Base-by-base conservation (phyloP, 2,888 invertebrate genomes). In the Pardosa pseudoannulata region DNA sequence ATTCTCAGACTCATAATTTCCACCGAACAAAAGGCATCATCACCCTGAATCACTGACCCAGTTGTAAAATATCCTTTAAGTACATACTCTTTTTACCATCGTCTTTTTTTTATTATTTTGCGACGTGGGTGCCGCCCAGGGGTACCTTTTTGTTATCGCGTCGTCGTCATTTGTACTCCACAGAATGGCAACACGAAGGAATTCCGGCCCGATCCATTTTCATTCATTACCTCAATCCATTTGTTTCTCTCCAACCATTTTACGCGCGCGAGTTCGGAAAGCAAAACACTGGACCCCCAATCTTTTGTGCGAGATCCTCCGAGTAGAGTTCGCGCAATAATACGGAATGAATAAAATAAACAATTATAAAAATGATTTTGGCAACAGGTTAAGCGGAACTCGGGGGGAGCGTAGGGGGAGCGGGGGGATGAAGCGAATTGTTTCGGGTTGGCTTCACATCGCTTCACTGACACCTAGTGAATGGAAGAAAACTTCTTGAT, bases 341-440 rank as follows among this genome's bases (percentile, higher is more conserved):
- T 67, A 67, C 67, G 7, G n/a, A 64, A 46, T 39, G 76, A 72
- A 73, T 29, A 78, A 78, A 67, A 68, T 67, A 85, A 85, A 75
- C 56, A 73, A 74, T 36, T 32, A 27, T n/a, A 67, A 31, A 31
- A 31, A 56, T 29, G 28, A 65, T 65, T 75, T 71, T 78, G 23
- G 68, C 83, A 85, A 73, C 83, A 85, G 83, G 83, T 78, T 85
- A 85, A 85, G 83, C 83, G 83, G 83, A 85, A 85, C 83, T 85
- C 9, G 72, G 76, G 41, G 41, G 41, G 41, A n/a, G n/a, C n/a
- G n/a, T n/a, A n/a, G n/a, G n/a, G n/a, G n/a, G n/a, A n/a, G n/a
- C n/a, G n/a, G 16, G 36, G 36, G 36, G 64, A 76, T n/a, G n/a
- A n/a, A 83, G 79, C 72, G 83, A 85, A 85, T 85, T 85, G 83